Base-by-base conservation (phyloP, 2,888 invertebrate genomes). In the Lasioglossum oenotherae region DNA sequence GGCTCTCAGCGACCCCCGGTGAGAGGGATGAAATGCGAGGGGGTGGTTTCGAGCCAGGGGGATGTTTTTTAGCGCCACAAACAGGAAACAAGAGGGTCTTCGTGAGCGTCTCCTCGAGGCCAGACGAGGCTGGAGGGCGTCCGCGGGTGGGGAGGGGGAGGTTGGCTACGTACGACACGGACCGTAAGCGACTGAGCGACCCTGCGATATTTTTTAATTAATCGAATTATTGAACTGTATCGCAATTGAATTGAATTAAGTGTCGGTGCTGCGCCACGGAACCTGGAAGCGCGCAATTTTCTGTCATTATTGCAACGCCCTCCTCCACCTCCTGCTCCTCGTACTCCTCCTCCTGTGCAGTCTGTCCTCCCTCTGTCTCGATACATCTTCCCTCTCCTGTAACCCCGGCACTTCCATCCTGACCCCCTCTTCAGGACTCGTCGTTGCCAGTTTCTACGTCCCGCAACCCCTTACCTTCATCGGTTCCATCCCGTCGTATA, bases 201-300 rank as follows among this genome's bases (percentile, higher is more conserved):
- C 83, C 92, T 91, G 89, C 89, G 89, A 92, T 91, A 93, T 94
- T 94, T 94, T 95, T 94, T 95, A 95, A 95, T 95, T 95, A 95
- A 94, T 94, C 93, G 94, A 95, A 94, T 94, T 95, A 94, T 94
- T 94, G 93, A 94, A 95, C 95, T 95, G 95, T 94, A 93, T 93
- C 91, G 93, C 93, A 92, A 94, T 94, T 92, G 93, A 94, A 94
- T 94, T 92, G 94, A 94, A 94, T 94, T 94, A 94, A 94, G 94
- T 94, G 93, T 90, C 92, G 91, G 87, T 87, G 89, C 89, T 88
- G 91, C 86, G 82, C 88, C 86, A 89, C 88, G 90, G 91, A 90
- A 91, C 91, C 88, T 91, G 90, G 90, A 91, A 92, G 92, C 92
- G 92, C 91, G 91, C 93, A 93, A 94, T 94, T 94, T 92, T 92